Evolutionary conservation across 2,888 invertebrate genomes (phyloP), one percentile per base, ranked within the genome.

Genomic region (Eupithecia inturbata): DNA sequence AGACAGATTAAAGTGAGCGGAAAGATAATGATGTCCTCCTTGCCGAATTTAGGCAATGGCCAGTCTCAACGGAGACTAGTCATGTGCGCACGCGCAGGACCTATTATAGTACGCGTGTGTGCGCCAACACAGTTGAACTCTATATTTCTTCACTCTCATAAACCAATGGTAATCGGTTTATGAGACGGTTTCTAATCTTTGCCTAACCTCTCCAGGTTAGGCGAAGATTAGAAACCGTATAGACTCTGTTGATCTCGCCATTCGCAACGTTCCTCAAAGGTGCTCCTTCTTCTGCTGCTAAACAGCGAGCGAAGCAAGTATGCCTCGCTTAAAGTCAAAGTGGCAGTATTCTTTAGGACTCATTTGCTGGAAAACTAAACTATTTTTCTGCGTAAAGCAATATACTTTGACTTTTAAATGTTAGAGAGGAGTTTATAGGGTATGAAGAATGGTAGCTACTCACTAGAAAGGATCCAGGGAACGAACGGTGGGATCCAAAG

Each of bases 391-490:
- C 10, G 22, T 22, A 9, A 10, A 9, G 10, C 36, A 36, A 7
- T 36, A 10, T 36, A 10, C 31, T 31, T 31, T 31, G 31, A 31
- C 31, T 31, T 31, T 31, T 4, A 31, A 31, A 31, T 31, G 0
- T 31, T 31, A 31, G 31, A 31, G 31, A 31, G 36, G n/a, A 53
- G 49, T n/a, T 9, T n/a, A 9, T n/a, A n/a, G 19, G 45, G 22
- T n/a, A 49, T n/a, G 9, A 7, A 53, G n/a, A 26, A 26, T 26
- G 10, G 22, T 14, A n/a, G n/a, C n/a, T n/a, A 57, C 90, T 88
- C 81, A 91, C 91, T 91, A 92, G 73, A 92, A 89, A 0, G 69
- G 53, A 60, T 92, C 89, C 6, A 82, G 39, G 0, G 84, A 76
- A 4, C 80, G 66, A 1, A 78, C 69, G 1, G 72, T 53, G 1